phyloP scores from a whole-genome alignment of 2,113 vertebrate genomes.

The Gymnobelideus leadbeateri region DNA sequence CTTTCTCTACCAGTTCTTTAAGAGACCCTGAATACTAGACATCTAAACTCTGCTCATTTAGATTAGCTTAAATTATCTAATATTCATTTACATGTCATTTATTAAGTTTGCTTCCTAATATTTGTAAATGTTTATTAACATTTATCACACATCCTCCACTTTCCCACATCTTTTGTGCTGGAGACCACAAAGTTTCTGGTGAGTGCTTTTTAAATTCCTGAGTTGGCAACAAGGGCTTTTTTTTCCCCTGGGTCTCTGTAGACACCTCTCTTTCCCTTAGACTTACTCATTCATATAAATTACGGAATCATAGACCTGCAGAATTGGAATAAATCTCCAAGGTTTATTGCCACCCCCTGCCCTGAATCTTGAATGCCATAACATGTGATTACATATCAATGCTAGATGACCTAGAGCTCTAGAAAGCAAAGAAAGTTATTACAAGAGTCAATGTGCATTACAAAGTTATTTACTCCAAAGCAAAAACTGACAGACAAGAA shows the following conservation, averaged over 20 bases:
- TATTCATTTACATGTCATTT: not conserved
- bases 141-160: not conserved
- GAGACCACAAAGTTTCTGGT: not conserved
- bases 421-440: not conserved
- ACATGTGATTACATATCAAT: not conserved
- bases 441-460: not conserved
- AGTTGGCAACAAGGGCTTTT: not conserved
- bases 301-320: not conserved
- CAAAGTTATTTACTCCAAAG: not conserved
- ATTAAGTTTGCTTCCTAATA: not conserved
- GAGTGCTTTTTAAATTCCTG: not conserved
- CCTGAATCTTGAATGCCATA: not conserved
- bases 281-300: not conserved
- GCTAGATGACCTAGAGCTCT: not conserved
- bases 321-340: not conserved
- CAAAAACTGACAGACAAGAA: not conserved
- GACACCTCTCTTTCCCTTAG: not conserved
- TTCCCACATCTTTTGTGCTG: not conserved
- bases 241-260: not conserved
- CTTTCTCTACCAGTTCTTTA: not conserved
- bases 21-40: not conserved
- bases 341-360: not conserved
- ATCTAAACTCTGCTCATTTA: not conserved
- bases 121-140: not conserved
- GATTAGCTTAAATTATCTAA: not conserved